A percentile compares a stretch with the other conserved stretches of the same genome.
Conservation (phyloP, 2,113 vertebrate genomes). For the Maccullochella peelii region DNA sequence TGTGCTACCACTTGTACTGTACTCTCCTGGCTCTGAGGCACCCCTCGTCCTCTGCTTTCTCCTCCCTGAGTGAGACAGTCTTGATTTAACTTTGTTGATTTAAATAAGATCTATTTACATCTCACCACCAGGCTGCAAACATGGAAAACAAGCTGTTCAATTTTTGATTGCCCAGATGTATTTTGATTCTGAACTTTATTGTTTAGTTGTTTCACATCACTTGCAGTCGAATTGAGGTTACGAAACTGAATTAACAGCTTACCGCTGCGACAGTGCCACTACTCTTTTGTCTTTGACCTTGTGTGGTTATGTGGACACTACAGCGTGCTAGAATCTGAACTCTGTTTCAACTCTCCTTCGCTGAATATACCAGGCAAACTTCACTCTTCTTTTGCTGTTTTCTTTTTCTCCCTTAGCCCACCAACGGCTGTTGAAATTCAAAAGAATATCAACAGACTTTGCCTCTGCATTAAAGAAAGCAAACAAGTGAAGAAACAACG, state of each 20-base stretch:
- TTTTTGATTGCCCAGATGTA: conserved; percentile 61
- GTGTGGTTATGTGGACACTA: conserved; percentile 56
- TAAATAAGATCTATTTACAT: conserved; percentile 75
- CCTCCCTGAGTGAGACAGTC: conserved; percentile 59
- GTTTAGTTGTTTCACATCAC: conserved; percentile 30
- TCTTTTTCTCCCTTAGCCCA: conserved; percentile 65
- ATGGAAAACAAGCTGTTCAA: conserved; percentile 45
- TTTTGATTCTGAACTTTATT: conserved; percentile 51
- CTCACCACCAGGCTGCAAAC: conserved; percentile 51
- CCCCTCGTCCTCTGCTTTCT: conserved; percentile 45
- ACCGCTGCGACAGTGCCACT: conserved; percentile 40
- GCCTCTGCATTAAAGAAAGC: conserved; percentile 78
- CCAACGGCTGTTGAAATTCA: conserved; percentile 77
- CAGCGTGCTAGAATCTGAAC: conserved; percentile 60
- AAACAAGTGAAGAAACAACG: conserved; percentile 78
- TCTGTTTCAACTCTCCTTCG: conserved; percentile 76
- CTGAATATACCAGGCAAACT: conserved; percentile 62
- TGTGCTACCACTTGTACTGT: conserved; percentile 43
- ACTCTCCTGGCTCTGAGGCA: conserved; percentile 51
- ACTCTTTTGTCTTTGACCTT: conserved; percentile 64
- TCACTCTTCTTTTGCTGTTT: conserved; percentile 68
- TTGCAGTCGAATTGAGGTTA: conserved; percentile 43
- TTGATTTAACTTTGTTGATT: conserved; percentile 72
- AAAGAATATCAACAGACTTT: conserved; percentile 79
- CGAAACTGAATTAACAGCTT: conserved; percentile 52